A percentile compares a stretch with the other conserved stretches of the same genome.
These are phyloP conservation scores for Biston betularia DNA, from an alignment of 2,888 invertebrate genomes.

Conservation along the genomic window DNA sequence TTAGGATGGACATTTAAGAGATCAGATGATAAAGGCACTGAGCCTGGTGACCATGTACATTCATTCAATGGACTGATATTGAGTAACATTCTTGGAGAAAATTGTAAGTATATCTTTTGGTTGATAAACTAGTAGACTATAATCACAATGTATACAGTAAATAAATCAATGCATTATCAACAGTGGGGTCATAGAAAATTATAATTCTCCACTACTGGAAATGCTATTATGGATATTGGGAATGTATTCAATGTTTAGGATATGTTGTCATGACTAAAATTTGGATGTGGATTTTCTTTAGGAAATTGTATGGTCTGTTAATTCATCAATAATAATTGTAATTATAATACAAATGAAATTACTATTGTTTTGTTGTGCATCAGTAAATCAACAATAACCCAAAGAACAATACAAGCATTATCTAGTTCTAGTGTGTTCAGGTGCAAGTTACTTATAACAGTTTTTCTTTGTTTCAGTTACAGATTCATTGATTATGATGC, in stretches of 20 bases:
- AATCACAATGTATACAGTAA: too few relatives aligned
- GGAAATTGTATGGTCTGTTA: not conserved
- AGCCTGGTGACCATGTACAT: slow-evolving; percentile 54
- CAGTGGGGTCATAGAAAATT: too few relatives aligned
- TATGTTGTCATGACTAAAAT: not conserved
- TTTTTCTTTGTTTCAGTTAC: slow-evolving; percentile 78
- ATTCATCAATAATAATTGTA: too few relatives aligned
- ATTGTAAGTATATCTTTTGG: slow-evolving; percentile 67
- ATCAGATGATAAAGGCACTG: slow-evolving; percentile 52
- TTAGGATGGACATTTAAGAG: slow-evolving; percentile 88
- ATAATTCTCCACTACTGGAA: too few relatives aligned
- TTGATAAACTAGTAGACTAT: not conserved
- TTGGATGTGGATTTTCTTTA: not conserved
- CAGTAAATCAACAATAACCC: not conserved
- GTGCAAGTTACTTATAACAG: slow-evolving; percentile 22
- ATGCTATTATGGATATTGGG: too few relatives aligned
- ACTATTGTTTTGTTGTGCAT: not conserved
- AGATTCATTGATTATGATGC: slow-evolving; percentile 84
- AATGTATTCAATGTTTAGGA: too few relatives aligned
- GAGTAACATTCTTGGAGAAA: slow-evolving; percentile 79
- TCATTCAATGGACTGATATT: slow-evolving; percentile 80
- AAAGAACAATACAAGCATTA: not conserved
- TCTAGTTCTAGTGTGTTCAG: slow-evolving; percentile 2
- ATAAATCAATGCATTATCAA: too few relatives aligned
- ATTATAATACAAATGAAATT: not conserved